Conservation (phyloP, 2,797 vertebrate genomes). For the Remorina albescens region DNA sequence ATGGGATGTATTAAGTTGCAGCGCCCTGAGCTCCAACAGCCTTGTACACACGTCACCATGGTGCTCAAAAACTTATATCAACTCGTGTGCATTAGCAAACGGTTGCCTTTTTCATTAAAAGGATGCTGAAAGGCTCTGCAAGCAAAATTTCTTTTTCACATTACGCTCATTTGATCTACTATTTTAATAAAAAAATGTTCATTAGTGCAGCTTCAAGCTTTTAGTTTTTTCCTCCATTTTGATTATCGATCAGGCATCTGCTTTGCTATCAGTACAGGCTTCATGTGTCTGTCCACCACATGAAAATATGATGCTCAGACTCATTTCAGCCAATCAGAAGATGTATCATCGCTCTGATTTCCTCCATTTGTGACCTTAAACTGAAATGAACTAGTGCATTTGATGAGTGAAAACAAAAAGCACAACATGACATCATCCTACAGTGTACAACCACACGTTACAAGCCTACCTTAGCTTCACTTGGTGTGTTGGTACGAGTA, state of each 20-base stretch:
- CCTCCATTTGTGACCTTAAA: not conserved
- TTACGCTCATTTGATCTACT: not conserved
- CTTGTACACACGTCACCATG: no score
- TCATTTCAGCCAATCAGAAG: not conserved
- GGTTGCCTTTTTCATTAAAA: not conserved
- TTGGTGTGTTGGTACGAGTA: constrained; percentile 96
- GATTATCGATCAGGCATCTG: not conserved
- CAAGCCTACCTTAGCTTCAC: constrained; percentile 84
- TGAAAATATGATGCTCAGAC: not conserved
- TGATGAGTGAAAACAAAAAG: not conserved
- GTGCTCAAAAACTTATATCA: no score
- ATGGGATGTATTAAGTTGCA: no score
- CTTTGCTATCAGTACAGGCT: not conserved
- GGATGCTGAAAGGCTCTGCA: not conserved
- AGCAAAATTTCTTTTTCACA: not conserved
- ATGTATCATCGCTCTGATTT: not conserved
- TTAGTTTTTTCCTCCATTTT: not conserved
- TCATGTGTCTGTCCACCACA: not conserved
- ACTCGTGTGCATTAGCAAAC: not conserved
- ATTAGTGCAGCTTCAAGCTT: not conserved
- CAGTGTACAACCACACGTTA: not conserved
- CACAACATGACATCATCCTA: not conserved
- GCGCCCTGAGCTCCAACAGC: no score
- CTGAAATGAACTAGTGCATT: not conserved
- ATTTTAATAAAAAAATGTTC: not conserved